phyloP scores from a whole-genome alignment of 2,113 vertebrate genomes.

The Tenrec ecaudatus region DNA sequence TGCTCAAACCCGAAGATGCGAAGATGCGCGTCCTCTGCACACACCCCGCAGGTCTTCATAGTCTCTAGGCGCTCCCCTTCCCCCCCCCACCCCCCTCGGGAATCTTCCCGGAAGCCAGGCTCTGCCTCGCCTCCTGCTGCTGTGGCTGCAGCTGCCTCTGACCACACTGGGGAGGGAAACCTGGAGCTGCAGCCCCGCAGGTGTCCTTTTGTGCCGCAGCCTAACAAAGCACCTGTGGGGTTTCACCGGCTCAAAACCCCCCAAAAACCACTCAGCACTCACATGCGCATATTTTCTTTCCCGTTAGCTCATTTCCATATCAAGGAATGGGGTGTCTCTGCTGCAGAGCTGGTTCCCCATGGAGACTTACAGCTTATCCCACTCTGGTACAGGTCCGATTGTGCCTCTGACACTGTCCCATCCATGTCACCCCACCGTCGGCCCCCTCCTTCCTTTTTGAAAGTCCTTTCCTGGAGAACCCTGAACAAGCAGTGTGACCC shows the following conservation, averaged over 20 bases:
- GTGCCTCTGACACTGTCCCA: constrained; percentile 44
- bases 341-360: not conserved
- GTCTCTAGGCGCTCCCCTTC: not conserved
- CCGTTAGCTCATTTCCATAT: constrained; percentile 37
- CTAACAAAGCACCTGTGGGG: not conserved
- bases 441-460: constrained; percentile 7
- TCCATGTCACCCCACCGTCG: not conserved
- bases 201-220: not conserved
- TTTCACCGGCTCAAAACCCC: constrained; percentile 5
- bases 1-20: not conserved
- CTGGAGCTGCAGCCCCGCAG: not conserved
- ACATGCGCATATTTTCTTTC: not conserved
- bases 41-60: not conserved
- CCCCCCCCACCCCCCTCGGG: no score
- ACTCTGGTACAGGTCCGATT: not conserved
- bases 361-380: not conserved
- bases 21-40: no score
- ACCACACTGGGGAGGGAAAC: not conserved
- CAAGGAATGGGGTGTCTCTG: constrained; percentile 21
- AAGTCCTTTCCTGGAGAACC: not conserved
- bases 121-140: not conserved
- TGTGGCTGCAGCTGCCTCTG: not conserved
- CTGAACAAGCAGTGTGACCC: not conserved
- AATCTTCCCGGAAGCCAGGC: no score
- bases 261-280: not conserved